phyloP scores from a whole-genome alignment of 1,140 invertebrate species.

The Drosophila mojavensis region DNA sequence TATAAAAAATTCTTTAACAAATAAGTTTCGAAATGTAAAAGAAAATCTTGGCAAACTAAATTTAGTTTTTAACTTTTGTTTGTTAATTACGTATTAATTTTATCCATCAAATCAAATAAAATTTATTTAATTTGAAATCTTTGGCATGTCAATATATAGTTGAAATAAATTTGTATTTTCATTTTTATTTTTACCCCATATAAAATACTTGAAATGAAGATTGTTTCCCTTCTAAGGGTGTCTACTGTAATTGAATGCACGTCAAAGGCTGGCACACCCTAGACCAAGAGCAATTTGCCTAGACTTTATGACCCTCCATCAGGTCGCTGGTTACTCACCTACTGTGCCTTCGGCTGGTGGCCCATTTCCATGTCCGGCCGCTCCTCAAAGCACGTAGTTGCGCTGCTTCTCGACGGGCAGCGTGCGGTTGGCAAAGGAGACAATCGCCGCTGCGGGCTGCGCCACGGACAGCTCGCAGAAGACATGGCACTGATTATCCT shows the following conservation, averaged over 20 bases:
- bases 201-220: background rate
- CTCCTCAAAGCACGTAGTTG: slow-evolving; percentile 72
- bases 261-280: slow-evolving; percentile 45
- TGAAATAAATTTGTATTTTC: too few species aligned
- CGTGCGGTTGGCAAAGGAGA: slow-evolving; percentile 98
- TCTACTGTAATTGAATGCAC: slow-evolving; percentile 49
- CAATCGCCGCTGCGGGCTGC: slow-evolving; percentile 97
- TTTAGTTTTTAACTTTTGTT: too few species aligned
- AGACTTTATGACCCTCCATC: slow-evolving; percentile 40
- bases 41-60: too few species aligned
- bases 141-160: too few species aligned
- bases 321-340: slow-evolving; percentile 9
- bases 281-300: slow-evolving; percentile 23
- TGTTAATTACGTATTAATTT: too few species aligned
- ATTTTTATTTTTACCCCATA: too few species aligned
- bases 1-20: too few species aligned
- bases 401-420: slow-evolving; percentile 86
- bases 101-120: too few species aligned
- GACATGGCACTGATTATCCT: slow-evolving; percentile 98
- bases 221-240: background rate
- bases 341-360: slow-evolving; percentile 4
- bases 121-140: too few species aligned
- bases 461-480: slow-evolving; percentile 97
- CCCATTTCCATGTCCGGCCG: slow-evolving; percentile 10
- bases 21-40: too few species aligned